Percentiles rank a stretch among this genome's conserved stretches.
Evolutionary conservation across 2,113 vertebrate genomes (phyloP).

Genomic region (Suncus etruscus): DNA sequence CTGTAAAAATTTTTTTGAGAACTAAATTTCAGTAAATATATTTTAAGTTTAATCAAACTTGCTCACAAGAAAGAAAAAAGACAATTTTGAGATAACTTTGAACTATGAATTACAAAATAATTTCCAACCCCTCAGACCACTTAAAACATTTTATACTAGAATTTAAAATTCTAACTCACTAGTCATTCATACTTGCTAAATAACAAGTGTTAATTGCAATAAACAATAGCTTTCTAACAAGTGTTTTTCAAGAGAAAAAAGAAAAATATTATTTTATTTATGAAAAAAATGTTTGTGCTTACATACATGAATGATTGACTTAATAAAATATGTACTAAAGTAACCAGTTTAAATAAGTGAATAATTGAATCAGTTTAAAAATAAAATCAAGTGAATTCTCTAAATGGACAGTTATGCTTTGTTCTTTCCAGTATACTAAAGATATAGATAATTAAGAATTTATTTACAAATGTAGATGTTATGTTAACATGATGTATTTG

Average conservation of each 20-base stretch:
- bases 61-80: slow-evolving; percentile 5
- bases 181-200: not conserved
- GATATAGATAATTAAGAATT: not conserved
- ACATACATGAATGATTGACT: not conserved
- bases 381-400: no score
- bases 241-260: not conserved
- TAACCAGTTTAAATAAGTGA: not conserved
- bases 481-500: no score
- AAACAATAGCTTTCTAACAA: not conserved
- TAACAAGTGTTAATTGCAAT: not conserved
- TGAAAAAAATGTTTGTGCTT: not conserved
- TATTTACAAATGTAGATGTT: not conserved
- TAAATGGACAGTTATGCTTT: no score
- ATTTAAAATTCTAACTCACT: not conserved
- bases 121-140: not conserved
- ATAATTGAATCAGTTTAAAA: no score
- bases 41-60: slow-evolving; percentile 38
- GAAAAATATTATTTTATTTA: not conserved
- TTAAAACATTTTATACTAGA: not conserved
- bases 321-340: not conserved
- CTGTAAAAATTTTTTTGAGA: not conserved
- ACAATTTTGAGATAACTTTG: not conserved
- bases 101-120: not conserved
- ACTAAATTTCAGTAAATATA: not conserved
- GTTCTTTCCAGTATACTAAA: not conserved